Conservation (phyloP, 1,140 invertebrate genomes). For the Pollicipes pollicipes region DNA sequence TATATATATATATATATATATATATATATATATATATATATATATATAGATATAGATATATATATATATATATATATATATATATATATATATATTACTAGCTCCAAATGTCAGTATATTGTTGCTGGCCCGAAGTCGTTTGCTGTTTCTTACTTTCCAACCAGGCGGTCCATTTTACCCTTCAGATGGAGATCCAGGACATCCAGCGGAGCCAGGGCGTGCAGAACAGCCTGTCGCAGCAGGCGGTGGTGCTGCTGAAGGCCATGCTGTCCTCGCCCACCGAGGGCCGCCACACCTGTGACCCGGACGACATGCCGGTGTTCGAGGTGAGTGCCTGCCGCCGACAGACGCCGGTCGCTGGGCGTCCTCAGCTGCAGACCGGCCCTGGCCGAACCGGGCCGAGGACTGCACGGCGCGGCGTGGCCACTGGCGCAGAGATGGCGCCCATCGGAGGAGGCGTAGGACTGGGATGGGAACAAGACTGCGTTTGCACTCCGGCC, state of each 20-base stretch:
- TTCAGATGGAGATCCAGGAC: conserved; percentile 84
- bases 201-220: conserved; percentile 65
- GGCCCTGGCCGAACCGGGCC: no score
- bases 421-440: conserved; percentile 29
- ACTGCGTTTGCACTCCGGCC: no score
- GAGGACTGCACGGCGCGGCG: conserved; percentile 52
- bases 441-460: no score
- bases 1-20: conserved; percentile 9
- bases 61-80: no score
- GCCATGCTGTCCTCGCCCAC: conserved; percentile 60
- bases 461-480: no score
- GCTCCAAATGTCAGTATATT: neutral
- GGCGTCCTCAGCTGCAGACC: conserved; percentile 60
- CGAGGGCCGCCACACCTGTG: conserved; percentile 52
- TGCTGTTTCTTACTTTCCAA: no score
- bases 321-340: conserved; percentile 70
- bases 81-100: conserved; percentile 5
- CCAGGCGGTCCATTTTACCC: no score
- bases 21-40: no score
- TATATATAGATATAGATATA: no score
- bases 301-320: conserved; percentile 27
- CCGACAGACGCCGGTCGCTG: conserved; percentile 65
- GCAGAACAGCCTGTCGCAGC: conserved; percentile 51
- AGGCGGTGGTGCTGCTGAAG: conserved; percentile 57
- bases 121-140: neutral